Conservation (phyloP, 2,888 invertebrate species). For the Agriopis leucophaearia region DNA sequence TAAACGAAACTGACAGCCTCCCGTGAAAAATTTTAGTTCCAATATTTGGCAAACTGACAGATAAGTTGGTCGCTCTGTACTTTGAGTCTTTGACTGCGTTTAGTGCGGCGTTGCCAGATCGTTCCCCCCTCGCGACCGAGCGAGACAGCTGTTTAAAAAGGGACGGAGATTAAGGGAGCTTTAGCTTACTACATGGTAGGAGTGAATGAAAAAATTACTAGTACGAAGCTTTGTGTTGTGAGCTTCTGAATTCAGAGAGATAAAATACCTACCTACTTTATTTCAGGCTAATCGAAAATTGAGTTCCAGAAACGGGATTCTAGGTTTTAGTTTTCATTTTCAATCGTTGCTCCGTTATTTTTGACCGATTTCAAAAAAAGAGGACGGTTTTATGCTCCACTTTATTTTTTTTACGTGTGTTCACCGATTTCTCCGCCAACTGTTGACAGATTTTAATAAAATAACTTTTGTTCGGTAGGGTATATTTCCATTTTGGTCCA, state of each 20-base stretch:
- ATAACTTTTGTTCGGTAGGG: too few species aligned
- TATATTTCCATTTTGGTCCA: too few species aligned
- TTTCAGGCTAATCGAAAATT: neutral
- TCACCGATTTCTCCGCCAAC: too few species aligned
- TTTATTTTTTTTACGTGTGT: too few species aligned
- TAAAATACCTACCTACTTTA: neutral
- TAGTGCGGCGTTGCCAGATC: conserved; percentile 68
- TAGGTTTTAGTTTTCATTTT: neutral
- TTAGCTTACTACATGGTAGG: conserved; percentile 42
- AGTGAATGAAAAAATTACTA: conserved; percentile 47
- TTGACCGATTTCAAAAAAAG: too few species aligned
- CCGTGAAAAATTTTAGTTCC: neutral
- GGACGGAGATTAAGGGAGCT: conserved; percentile 55
- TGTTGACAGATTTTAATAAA: too few species aligned
- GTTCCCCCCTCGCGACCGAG: conserved; percentile 61
- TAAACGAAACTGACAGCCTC: neutral
- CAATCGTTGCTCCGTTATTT: too few species aligned
- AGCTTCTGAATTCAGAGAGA: conserved; percentile 13
- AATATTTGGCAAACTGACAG: neutral
- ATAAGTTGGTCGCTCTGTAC: neutral
- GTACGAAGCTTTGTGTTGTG: conserved; percentile 11
- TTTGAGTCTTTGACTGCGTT: conserved; percentile 33
- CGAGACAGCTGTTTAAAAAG: conserved; percentile 48
- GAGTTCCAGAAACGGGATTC: neutral
- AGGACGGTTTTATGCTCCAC: too few species aligned